Percentiles rank a stretch among this genome's conserved stretches.
phyloP scores from a whole-genome alignment of 2,113 vertebrate species.

The Lepus timidus region DNA sequence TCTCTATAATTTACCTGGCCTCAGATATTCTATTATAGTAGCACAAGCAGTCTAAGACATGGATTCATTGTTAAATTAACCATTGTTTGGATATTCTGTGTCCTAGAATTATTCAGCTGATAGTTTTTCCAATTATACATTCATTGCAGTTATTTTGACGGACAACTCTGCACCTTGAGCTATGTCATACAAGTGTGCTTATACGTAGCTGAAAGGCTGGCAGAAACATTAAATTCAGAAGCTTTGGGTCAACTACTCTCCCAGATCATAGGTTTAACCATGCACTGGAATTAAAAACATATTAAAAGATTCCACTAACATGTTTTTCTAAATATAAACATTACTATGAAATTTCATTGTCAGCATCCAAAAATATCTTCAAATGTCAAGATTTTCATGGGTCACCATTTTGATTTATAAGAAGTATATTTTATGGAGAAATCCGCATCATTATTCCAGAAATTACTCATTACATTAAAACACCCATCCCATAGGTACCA shows the following conservation, averaged over 20 bases:
- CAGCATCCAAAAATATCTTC: neutral
- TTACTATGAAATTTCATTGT: slow-evolving; percentile 23
- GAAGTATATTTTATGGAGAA: slow-evolving; percentile 38
- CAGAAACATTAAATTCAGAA: neutral
- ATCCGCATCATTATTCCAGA: slow-evolving; percentile 32
- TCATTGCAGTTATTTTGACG: neutral
- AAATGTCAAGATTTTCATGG: slow-evolving; percentile 42
- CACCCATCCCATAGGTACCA: slow-evolving; percentile 15
- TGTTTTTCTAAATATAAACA: neutral
- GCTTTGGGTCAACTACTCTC: neutral
- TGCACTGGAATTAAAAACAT: neutral
- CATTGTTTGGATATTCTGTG: neutral
- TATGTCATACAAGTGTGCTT: neutral
- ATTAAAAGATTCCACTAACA: neutral
- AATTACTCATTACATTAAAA: slow-evolving; percentile 49
- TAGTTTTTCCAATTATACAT: neutral
- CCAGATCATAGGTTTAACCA: neutral
- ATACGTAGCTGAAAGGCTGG: neutral
- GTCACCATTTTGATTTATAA: slow-evolving; percentile 38
- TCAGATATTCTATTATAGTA: neutral
- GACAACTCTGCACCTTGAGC: neutral
- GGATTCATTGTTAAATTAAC: neutral
- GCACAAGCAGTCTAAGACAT: neutral
- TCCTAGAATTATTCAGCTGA: neutral
- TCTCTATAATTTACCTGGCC: neutral